A percentile compares a stretch with the other conserved stretches of the same genome.
Conservation (phyloP, 2,888 invertebrate genomes). For the Cepaea hortensis region DNA sequence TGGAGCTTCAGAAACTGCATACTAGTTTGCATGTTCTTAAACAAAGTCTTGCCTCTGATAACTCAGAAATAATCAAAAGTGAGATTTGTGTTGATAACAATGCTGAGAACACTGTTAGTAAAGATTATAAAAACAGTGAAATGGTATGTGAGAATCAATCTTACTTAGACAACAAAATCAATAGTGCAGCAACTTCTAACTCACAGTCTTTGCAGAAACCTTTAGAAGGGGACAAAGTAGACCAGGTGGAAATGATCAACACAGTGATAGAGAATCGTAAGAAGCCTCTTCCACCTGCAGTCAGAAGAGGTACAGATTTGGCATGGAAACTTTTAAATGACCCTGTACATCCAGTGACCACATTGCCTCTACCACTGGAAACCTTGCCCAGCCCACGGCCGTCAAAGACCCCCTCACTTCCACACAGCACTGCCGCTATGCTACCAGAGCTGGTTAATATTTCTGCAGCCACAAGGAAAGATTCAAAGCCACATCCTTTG, state of each 20-base stretch:
- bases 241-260: slow-evolving; percentile 51
- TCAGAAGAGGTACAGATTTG: slow-evolving; percentile 63
- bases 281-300: slow-evolving; percentile 58
- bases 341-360: slow-evolving; percentile 49
- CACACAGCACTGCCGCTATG: not conserved
- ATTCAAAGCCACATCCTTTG: not conserved
- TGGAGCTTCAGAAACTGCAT: slow-evolving; percentile 54
- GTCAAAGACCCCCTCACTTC: not conserved
- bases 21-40: slow-evolving; percentile 53
- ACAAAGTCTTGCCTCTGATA: slow-evolving; percentile 40
- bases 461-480: not conserved
- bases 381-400: not conserved
- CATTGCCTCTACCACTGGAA: slow-evolving; percentile 38
- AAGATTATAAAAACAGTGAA: slow-evolving; percentile 7
- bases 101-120: not conserved
- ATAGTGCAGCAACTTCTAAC: not conserved
- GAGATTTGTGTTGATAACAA: not conserved
- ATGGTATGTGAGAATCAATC: not conserved
- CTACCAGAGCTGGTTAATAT: not conserved
- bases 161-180: slow-evolving; percentile 36
- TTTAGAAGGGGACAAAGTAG: slow-evolving; percentile 37
- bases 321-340: slow-evolving; percentile 67
- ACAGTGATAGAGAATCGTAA: slow-evolving; percentile 54
- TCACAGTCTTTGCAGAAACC: not conserved
- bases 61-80: not conserved